Conservation (phyloP, 2,113 vertebrate species). For the Beaufortia kweichowensis region DNA sequence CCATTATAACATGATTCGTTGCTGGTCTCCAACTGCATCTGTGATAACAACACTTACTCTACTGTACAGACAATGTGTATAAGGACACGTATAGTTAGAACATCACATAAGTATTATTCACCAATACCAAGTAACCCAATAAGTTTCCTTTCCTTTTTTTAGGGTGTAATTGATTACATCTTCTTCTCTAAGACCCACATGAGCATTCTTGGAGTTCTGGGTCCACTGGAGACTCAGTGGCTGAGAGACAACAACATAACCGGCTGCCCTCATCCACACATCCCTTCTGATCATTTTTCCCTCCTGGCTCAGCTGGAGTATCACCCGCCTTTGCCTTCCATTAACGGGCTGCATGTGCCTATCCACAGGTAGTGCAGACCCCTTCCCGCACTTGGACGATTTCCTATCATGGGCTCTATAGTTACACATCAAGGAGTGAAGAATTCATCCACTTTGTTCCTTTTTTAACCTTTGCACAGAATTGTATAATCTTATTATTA, state of each 20-base stretch:
- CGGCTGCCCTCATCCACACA: constrained; percentile 98
- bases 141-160: neutral
- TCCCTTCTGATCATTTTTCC: constrained; percentile 99
- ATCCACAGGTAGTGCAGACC: constrained; percentile 89
- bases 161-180: constrained; percentile 99
- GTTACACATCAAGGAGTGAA: constrained; percentile 81
- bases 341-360: constrained; percentile 93
- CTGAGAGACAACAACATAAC: constrained; percentile 96
- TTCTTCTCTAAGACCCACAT: constrained; percentile 99
- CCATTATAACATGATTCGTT: no score
- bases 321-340: constrained; percentile 80
- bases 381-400: constrained; percentile 57
- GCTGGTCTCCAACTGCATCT: no score
- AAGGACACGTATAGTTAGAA: no score
- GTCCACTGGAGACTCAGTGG: constrained; percentile 97
- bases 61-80: no score
- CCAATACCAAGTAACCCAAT: no score
- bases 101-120: no score
- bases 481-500: constrained; percentile 71
- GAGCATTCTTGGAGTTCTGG: constrained; percentile 92
- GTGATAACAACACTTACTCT: no score
- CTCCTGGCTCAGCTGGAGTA: constrained; percentile 98
- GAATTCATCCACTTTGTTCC: constrained; percentile 73
- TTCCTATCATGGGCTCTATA: constrained; percentile 51
- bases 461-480: constrained; percentile 67